Percentiles rank a stretch among this genome's conserved stretches.
These are phyloP conservation scores for Oasisia sp. DNA, from an alignment of 2,888 invertebrate genomes.

Conservation along the genomic window DNA sequence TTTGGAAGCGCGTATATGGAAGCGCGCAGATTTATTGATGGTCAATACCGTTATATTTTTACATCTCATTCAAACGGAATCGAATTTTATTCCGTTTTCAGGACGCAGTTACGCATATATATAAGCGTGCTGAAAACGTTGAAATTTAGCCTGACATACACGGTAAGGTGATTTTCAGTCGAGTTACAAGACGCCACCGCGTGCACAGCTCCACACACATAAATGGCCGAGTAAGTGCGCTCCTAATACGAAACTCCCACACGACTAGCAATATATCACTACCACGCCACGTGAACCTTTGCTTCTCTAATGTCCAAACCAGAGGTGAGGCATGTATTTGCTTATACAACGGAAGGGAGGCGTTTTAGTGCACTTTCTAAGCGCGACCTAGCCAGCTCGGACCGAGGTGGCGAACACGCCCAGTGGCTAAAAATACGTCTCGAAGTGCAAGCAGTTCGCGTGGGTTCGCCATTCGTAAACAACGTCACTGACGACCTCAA, in stretches of 20 bases:
- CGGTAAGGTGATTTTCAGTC: not conserved
- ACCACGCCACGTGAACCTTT: not conserved
- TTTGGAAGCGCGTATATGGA: too few species aligned
- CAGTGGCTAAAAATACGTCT: conserved; percentile 8
- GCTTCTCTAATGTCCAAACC: not conserved
- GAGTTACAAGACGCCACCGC: not conserved
- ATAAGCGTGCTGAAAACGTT: not conserved
- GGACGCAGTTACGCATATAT: not conserved
- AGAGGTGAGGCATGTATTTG: not conserved
- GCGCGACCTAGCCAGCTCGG: not conserved
- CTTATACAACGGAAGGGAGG: not conserved
- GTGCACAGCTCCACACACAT: not conserved
- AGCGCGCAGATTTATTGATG: too few species aligned
- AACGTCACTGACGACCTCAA: not conserved
- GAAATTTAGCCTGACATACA: not conserved
- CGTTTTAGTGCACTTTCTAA: not conserved
- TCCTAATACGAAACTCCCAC: conserved; percentile 6
- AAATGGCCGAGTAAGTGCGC: not conserved
- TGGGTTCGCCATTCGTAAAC: not conserved
- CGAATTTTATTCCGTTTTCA: not conserved
- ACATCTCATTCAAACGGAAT: too few species aligned
- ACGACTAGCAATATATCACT: not conserved
- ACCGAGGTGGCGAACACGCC: not conserved
- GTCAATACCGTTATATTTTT: too few species aligned
- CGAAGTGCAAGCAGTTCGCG: not conserved